Conservation (phyloP, 2,888 invertebrate species). For the Dione juno region DNA sequence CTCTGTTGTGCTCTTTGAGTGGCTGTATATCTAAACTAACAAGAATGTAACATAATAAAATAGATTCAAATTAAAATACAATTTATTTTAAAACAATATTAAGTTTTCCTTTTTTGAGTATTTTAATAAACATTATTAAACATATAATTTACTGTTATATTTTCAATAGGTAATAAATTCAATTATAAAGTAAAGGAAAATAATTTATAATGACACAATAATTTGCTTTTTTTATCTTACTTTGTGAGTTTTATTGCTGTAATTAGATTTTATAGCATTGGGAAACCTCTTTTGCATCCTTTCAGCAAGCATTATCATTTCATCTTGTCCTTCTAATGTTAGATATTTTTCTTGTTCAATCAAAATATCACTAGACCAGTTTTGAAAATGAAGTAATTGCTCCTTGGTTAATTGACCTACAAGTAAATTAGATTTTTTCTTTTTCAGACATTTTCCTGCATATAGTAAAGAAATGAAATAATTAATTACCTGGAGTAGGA, state of each 20-base stretch:
- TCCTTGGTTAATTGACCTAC: conserved; percentile 68
- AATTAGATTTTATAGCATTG: conserved; percentile 83
- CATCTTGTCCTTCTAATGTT: conserved; percentile 89
- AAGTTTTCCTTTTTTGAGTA: no score
- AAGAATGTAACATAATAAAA: conserved; percentile 46
- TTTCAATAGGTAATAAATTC: no score
- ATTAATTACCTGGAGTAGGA: no score
- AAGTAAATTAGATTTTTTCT: conserved; percentile 37
- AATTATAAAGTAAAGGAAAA: no score
- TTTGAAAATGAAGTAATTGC: conserved; percentile 73
- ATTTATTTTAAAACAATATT: no score
- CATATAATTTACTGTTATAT: no score
- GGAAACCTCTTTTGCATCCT: conserved; percentile 90
- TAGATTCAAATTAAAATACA: neutral
- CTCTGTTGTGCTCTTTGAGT: conserved; percentile 90
- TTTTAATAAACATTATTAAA: no score
- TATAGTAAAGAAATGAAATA: no score
- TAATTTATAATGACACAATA: no score
- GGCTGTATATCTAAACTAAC: conserved; percentile 89
- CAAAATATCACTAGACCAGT: conserved; percentile 84
- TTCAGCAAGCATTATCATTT: conserved; percentile 88
- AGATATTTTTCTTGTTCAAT: conserved; percentile 84
- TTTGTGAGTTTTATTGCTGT: conserved; percentile 84
- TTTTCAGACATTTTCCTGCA: no score
- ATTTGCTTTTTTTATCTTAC: conserved; percentile 58